Conservation (phyloP, 2,113 vertebrate species). For the Salvelinus alpinus region DNA sequence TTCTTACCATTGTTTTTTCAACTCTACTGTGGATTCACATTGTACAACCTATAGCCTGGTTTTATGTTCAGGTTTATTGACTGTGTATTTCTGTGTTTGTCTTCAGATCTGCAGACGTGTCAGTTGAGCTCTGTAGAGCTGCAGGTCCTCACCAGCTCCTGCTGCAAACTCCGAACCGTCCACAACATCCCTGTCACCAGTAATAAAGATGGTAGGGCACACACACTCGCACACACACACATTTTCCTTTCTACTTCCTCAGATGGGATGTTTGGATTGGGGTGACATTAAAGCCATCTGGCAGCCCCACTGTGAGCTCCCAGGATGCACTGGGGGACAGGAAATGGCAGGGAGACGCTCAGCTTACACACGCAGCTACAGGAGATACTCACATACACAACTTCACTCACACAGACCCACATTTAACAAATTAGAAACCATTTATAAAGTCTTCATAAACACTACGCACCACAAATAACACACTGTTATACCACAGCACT, state of each 20-base stretch:
- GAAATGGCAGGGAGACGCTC: conserved; percentile 1
- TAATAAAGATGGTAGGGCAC: conserved; percentile 89
- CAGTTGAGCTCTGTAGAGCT: conserved; percentile 92
- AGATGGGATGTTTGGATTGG: conserved; percentile 53
- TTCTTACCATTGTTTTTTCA: too few species aligned
- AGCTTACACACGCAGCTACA: background rate
- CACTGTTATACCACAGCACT: too few species aligned
- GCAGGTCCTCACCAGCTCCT: conserved; percentile 94
- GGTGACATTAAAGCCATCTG: conserved; percentile 71
- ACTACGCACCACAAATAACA: background rate
- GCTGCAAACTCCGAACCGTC: conserved; percentile 95
- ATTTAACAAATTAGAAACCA: background rate
- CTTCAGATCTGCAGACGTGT: conserved; percentile 87
- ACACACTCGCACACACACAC: conserved; percentile 6
- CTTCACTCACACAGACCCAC: background rate
- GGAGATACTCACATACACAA: background rate
- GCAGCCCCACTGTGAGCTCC: conserved; percentile 33
- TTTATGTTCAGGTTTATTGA: background rate
- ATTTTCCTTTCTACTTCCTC: background rate
- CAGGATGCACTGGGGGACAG: background rate
- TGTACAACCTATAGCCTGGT: background rate
- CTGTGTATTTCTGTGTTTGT: background rate
- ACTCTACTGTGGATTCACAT: too few species aligned
- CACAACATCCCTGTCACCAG: conserved; percentile 98
- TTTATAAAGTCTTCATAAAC: background rate